Evolutionary conservation across 1,140 invertebrate species (phyloP).

Genomic region (Cydia fagiglandana): DNA sequence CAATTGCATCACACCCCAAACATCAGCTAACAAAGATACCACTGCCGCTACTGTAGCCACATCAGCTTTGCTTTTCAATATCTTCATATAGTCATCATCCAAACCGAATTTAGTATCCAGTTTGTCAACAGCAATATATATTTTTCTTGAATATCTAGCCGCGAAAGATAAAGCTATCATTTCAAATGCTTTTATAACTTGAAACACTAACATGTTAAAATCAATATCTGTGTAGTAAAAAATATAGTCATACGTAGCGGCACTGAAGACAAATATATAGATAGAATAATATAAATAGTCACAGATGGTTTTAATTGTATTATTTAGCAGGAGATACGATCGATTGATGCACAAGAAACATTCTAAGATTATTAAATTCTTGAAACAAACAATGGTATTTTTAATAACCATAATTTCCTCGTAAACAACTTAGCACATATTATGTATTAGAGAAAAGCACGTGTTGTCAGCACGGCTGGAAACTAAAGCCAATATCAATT

Average conservation of each 20-base stretch:
- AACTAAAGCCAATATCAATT: background rate
- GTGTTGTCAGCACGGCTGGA: background rate
- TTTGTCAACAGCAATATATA: constrained; percentile 40
- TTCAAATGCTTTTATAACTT: constrained; percentile 40
- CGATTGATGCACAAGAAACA: constrained; percentile 51
- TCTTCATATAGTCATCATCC: constrained; percentile 36
- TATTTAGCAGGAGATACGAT: constrained; percentile 39
- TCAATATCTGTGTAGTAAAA: constrained; percentile 13
- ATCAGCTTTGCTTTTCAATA: constrained; percentile 34
- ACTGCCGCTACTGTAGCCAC: constrained; percentile 28
- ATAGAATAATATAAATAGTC: constrained; percentile 38
- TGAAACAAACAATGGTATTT: background rate
- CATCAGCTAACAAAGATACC: constrained; percentile 45
- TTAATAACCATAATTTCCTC: background rate
- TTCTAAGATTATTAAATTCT: constrained; percentile 40
- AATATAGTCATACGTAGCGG: constrained; percentile 20
- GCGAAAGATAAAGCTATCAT: constrained; percentile 34
- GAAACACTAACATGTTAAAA: constrained; percentile 36
- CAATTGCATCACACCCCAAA: constrained; percentile 37
- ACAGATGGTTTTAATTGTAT: constrained; percentile 39
- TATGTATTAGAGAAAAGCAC: too few relatives aligned
- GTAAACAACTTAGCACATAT: background rate
- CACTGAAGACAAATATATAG: constrained; percentile 10
- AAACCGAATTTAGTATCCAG: constrained; percentile 49
- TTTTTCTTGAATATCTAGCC: constrained; percentile 33